Conservation (phyloP, 2,888 invertebrate species). For the Diogma glabrata region DNA sequence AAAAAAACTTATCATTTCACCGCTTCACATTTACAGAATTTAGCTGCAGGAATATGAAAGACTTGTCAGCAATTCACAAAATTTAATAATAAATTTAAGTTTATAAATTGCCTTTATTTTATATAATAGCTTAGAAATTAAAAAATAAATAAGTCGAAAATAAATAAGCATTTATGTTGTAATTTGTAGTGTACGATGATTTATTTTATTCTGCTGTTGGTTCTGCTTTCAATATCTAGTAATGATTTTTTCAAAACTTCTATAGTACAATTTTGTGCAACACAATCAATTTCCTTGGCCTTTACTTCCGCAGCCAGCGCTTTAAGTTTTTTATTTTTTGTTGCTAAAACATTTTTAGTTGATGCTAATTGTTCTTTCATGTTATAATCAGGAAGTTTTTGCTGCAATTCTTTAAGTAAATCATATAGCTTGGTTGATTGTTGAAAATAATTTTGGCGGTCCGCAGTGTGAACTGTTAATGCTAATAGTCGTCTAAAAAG, state of each 20-base stretch:
- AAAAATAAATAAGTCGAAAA: no score
- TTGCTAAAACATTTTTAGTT: conserved; percentile 27
- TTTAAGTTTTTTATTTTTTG: conserved; percentile 26
- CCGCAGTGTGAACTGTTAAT: conserved; percentile 24
- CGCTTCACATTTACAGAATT: no score
- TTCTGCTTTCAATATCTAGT: conserved; percentile 27
- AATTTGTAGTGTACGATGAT: no score
- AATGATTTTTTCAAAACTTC: conserved; percentile 26
- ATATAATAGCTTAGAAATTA: no score
- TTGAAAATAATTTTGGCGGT: conserved; percentile 24
- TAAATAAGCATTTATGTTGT: no score
- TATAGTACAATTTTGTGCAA: conserved; percentile 28
- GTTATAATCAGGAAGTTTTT: conserved; percentile 25
- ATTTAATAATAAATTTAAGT: no score
- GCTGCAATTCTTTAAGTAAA: conserved; percentile 25
- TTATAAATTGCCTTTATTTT: no score
- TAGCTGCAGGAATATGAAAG: no score
- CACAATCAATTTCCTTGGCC: conserved; percentile 30
- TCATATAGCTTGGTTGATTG: conserved; percentile 24
- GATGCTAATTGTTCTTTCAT: conserved; percentile 30
- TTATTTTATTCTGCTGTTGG: no score
- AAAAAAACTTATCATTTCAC: no score
- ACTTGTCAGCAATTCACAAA: no score
- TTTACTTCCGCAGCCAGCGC: conserved; percentile 31
- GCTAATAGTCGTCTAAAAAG: conserved; percentile 26